Percentiles rank a stretch among this genome's conserved stretches.
These are phyloP conservation scores for Heliconius aoede DNA, from an alignment of 2,888 invertebrate species.

Conservation along the genomic window DNA sequence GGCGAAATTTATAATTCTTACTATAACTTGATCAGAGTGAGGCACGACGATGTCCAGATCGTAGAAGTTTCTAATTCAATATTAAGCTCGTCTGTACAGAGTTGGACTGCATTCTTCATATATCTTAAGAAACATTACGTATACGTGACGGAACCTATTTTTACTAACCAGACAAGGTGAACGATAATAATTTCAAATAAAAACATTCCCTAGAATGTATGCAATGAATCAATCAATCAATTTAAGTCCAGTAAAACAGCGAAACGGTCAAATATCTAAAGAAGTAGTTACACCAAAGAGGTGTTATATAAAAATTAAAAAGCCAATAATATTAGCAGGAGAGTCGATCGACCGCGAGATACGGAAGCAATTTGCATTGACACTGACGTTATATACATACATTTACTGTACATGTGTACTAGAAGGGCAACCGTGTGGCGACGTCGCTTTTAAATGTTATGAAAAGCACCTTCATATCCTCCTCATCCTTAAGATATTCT, in stretches of 20 bases:
- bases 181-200: neutral
- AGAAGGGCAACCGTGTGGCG: neutral
- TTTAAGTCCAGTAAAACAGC: neutral
- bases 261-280: neutral
- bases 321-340: conserved; percentile 2
- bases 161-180: neutral
- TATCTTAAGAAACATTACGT: neutral
- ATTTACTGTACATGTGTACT: neutral
- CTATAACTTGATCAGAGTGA: conserved; percentile 60
- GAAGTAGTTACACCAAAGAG: neutral
- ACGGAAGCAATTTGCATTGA: conserved; percentile 21
- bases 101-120: conserved; percentile 45
- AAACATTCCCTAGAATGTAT: neutral
- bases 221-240: neutral
- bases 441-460: conserved; percentile 22
- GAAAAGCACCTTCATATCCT: too few relatives aligned
- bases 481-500: too few relatives aligned
- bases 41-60: conserved; percentile 51
- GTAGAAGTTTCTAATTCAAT: conserved; percentile 74
- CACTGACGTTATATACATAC: too few relatives aligned
- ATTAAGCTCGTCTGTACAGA: conserved; percentile 65
- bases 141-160: neutral
- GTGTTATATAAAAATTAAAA: neutral
- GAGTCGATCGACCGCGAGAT: conserved; percentile 4
- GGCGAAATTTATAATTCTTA: conserved; percentile 68